phyloP scores from a whole-genome alignment of 2,797 vertebrate species.

The Liasis olivaceus region DNA sequence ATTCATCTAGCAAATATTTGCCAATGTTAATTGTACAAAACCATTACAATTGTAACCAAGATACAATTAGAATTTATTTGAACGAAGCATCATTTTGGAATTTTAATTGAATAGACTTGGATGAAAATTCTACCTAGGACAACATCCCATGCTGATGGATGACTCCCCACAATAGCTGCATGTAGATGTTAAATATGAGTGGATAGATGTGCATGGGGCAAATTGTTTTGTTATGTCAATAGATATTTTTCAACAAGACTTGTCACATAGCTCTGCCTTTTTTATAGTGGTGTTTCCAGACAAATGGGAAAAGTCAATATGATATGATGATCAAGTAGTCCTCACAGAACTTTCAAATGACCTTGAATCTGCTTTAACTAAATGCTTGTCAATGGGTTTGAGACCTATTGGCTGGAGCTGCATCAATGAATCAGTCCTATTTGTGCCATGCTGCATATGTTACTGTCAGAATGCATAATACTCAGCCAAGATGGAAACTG shows the following conservation, averaged over 20 bases:
- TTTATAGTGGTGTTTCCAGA: not conserved
- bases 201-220: not conserved
- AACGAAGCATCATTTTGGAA: constrained; percentile 51
- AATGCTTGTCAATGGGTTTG: not conserved
- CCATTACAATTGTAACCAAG: constrained; percentile 1
- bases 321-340: not conserved
- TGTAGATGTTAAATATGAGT: not conserved
- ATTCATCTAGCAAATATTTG: constrained; percentile 49
- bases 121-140: constrained; percentile 30
- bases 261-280: not conserved
- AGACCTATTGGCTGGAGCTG: not conserved
- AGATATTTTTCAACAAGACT: not conserved
- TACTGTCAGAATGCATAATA: not conserved
- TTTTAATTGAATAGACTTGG: constrained; percentile 48
- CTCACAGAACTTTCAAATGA: not conserved
- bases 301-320: not conserved
- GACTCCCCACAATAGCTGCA: not conserved
- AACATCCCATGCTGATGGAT: not conserved
- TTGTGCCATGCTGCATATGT: not conserved
- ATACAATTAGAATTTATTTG: constrained; percentile 59
- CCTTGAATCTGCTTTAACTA: not conserved
- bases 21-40: constrained; percentile 13
- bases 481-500: not conserved
- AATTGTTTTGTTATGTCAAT: not conserved
- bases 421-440: not conserved